Evolutionary conservation across 35 echinoderm and acorn worm genomes (phyloP), one percentile per base, ranked within the genome.

Genomic region (Patiria miniata): DNA sequence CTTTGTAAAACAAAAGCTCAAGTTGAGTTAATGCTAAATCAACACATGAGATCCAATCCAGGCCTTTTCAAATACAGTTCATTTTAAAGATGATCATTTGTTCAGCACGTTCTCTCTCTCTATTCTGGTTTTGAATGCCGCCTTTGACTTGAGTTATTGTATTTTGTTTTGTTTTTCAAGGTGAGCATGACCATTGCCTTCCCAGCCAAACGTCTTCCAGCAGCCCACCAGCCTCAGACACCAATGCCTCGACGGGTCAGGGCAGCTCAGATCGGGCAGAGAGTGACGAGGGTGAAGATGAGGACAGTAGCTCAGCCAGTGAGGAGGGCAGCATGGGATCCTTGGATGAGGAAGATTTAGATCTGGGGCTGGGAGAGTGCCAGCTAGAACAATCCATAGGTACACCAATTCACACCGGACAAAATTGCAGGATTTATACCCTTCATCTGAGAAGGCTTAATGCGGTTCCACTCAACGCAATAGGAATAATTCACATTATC

Each of bases 331-430:
- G 81, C 65, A n/a, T 65, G 29, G 34, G 77, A 40, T 83, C 83
- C 38, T 53, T 86, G 39, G 77, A 83, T 47, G 88, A 83, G 42
- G 42, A 47, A 52, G 90, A 91, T 60, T 52, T 95, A 21, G 93
- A 95, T 87, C 81, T 95, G 55, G 93, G 89, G 18, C 44, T 95
- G 34, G 89, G 89, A 18, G 89, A 95, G 53, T 40, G 90, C 17
- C 39, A 81, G 18, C 93, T 89, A 12, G 93, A 87, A 30, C 36
- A 57, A 39, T 18, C 79, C 32, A 29, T 79, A 52, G 93, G 93
- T 95, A 78, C 42, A 12, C 3, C 9, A 36, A 6, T 4, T 6
- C 42, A 47, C 39, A 81, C 30, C 60, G 7, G 14, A 21, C 78
- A 14, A 1, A 17, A 5, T 16, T 3, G 3, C 37, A 3, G 2